These are phyloP conservation scores for Rhinoraja longicauda DNA, from an alignment of 2,797 vertebrate species.

Conservation along the genomic window DNA sequence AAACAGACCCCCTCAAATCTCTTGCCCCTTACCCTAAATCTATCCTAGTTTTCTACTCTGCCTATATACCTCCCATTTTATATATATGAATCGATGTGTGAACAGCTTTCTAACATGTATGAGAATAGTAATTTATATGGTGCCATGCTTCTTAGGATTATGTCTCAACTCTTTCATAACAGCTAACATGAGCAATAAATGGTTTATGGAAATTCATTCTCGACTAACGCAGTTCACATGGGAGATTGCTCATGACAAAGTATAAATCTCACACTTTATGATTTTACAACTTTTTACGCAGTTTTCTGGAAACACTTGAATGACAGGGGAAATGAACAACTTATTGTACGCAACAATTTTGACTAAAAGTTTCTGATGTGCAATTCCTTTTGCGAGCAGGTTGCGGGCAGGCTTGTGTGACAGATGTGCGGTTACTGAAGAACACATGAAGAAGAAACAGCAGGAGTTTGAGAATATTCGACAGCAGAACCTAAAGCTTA, in stretches of 20 bases:
- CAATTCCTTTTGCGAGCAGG: slow-evolving; percentile 47
- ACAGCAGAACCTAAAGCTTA: slow-evolving; percentile 69
- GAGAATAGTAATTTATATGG: not conserved
- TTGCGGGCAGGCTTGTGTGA: slow-evolving; percentile 73
- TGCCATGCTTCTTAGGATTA: not conserved
- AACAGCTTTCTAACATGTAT: not conserved
- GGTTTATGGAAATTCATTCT: not conserved
- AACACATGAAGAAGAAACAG: slow-evolving; percentile 71
- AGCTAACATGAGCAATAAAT: not conserved
- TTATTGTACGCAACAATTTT: not conserved
- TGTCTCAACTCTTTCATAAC: not conserved
- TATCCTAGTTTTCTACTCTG: no score
- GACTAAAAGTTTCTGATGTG: no score
- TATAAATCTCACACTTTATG: not conserved
- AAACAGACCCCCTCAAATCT: no score
- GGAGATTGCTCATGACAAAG: not conserved
- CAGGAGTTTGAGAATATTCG: slow-evolving; percentile 71
- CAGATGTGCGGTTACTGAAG: slow-evolving; percentile 73
- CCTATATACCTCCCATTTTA: no score
- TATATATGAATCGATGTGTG: not conserved
- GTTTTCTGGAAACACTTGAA: not conserved
- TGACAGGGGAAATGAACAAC: not conserved
- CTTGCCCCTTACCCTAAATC: no score
- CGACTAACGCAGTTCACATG: not conserved
- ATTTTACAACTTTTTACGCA: not conserved